Conservation (phyloP, 2,797 vertebrate genomes). For the Poecilia picta region DNA sequence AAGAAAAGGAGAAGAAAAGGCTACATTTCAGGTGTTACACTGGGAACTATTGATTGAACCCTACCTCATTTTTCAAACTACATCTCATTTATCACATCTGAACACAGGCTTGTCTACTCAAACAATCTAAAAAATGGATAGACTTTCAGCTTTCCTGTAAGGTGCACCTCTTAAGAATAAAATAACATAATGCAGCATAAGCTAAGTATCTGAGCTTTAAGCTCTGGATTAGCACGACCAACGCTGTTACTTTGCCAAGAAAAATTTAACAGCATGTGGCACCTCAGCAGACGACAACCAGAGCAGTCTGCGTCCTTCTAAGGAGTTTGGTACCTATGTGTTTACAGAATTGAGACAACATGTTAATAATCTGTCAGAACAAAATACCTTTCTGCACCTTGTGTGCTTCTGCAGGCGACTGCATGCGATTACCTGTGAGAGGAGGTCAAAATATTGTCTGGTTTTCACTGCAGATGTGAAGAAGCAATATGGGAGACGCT, state of each 20-base stretch:
- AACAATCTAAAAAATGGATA: conserved; percentile 2
- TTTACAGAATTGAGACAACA: conserved; percentile 39
- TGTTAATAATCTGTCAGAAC: conserved; percentile 48
- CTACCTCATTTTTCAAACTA: conserved; percentile 14
- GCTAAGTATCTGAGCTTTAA: conserved; percentile 19
- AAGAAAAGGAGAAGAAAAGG: conserved; percentile 27
- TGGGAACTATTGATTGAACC: conserved; percentile 17
- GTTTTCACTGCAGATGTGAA: conserved; percentile 33
- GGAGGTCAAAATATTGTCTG: conserved; percentile 19
- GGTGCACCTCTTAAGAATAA: conserved; percentile 21
- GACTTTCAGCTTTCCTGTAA: conserved; percentile 1
- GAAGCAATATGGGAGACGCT: conserved; percentile 18
- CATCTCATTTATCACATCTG: conserved; percentile 6
- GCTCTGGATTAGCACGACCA: conserved; percentile 11
- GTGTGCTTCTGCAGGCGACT: conserved; percentile 28
- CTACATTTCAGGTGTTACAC: conserved; percentile 39
- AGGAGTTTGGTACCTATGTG: conserved; percentile 26
- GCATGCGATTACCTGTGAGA: conserved; percentile 27
- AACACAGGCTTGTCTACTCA: conserved; percentile 4
- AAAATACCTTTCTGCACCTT: conserved; percentile 33
- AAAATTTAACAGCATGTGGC: conserved; percentile 28
- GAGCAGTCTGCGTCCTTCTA: conserved; percentile 23
- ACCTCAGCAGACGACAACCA: conserved; percentile 38
- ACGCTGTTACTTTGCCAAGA: conserved; percentile 27
- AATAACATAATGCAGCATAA: conserved; percentile 4